Evolutionary conservation across 2,113 vertebrate genomes (phyloP).

Genomic region (Peromyscus polionotus): DNA sequence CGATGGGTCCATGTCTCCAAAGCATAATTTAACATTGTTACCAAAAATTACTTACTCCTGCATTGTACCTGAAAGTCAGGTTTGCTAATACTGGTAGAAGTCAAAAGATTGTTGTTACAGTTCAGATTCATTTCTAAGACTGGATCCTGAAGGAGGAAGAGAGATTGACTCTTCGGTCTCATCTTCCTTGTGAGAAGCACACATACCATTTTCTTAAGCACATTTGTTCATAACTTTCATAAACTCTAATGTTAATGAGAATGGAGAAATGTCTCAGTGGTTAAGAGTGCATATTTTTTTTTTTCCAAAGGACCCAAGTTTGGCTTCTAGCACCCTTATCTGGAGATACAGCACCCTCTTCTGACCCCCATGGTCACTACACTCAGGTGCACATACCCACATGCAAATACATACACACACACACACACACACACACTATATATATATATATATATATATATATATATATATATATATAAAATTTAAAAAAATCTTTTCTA

Average conservation of each 20-base stretch:
- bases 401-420: not conserved
- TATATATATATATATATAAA: too few species aligned
- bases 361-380: not conserved
- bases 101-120: not conserved
- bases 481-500: not conserved
- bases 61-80: not conserved
- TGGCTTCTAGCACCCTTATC: not conserved
- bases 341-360: not conserved
- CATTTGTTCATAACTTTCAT: not conserved
- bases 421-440: not conserved
- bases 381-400: not conserved
- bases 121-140: not conserved
- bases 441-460: too few species aligned
- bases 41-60: not conserved
- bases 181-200: not conserved
- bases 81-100: not conserved
- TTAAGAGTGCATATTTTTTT: not conserved
- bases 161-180: not conserved
- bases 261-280: not conserved
- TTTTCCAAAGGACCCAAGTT: not conserved
- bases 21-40: conserved; percentile 4
- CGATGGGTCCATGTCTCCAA: not conserved
- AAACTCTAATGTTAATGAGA: not conserved
- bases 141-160: not conserved
- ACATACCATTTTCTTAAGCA: not conserved